Base-by-base conservation (phyloP, 2,888 invertebrate species). In the Hypomecis punctinalis region DNA sequence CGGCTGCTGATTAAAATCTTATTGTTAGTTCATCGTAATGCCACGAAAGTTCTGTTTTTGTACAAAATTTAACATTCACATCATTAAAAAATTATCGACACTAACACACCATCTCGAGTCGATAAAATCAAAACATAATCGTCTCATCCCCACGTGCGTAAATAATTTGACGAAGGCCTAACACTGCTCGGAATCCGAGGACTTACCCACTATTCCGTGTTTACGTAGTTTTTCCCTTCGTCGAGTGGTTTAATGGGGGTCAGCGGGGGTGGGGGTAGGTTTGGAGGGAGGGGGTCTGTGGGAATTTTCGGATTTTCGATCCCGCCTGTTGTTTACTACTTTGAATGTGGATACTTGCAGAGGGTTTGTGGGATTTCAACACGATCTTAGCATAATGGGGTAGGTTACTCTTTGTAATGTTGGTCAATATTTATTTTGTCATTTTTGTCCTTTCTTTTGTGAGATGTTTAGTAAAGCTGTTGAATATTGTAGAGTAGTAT, bases 121-220 rank as follows among this genome's bases (percentile, higher is more conserved):
- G 49, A 54, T 51, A 56, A 5, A 43, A 62, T 49, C 10, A 48
- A 39, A 55, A 61, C 43, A 53, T 59, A 58, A 39, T 35, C 45
- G 61, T 53, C 51, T 36, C 63, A 56, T 55, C 64, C 23, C 56
- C 52, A 65, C 33, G 11, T 43, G 64, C 53, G 63, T 65, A 63
- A 63, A 70, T 70, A 70, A 70, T 68, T 63, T 68, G 64, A 68
- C 46, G 55, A 13, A 60, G 68, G 64, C 42, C 48, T 56, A 63
- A 59, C 65, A 65, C 57, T 47, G 55, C 47, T 35, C 45, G 65
- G 63, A 62, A 67, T 71, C 59, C 55, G 36, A 47, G 56, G 56
- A 54, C 52, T 58, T 45, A 39, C 57, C 40, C 66, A 68, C 70
- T 67, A 67, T 63, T 54, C 52, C 58, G 36, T 66, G 64, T 68